Evolutionary conservation across 2,888 invertebrate genomes (phyloP), one percentile per base, ranked within the genome.

Genomic region (Cheilosia grossa): DNA sequence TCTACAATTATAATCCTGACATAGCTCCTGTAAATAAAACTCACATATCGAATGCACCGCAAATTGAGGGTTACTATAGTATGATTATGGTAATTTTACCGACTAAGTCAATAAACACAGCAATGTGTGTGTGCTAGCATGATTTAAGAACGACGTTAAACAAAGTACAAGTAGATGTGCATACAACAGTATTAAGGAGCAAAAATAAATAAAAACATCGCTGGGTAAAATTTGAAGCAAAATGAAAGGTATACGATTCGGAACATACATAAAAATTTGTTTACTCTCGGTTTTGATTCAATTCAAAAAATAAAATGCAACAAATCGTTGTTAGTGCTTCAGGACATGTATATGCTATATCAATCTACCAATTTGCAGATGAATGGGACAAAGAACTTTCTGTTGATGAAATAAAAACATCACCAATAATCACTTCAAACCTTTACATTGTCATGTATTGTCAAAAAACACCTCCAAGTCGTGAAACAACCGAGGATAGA

Each of bases 1-100:
- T 79, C 79, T 64, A 59, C 58, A 24, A 83, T 73, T 83, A 61
- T 74, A 83, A 79, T 79, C 69, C 58, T 63, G 42, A n/a, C 40
- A 58, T 13, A 61, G 15, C 56, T 37, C 40, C 74, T 30, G 37
- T 58, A 58, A 79, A 74, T 67, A 49, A 67, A 74, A 49, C 61
- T 58, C 40, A 83, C 79, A 79, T 79, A 74, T 79, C 58, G 44
- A 69, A 69, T 73, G 67, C 63, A 74, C 53, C 67, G 69, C 61
- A 59, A 73, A 69, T 53, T 77, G 17, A 54, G 66, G 66, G 79
- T 59, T 54, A 61, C 59, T 10, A 47, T 67, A 7, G 21, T 44
- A 79, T 69, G 63, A 79, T 83, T 83, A 79, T 79, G 79, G 69
- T 83, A 79, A 83, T 82, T 82, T 74, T 47, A 69, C 44, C 58